phyloP scores from a whole-genome alignment of 2,888 invertebrate species.

The Hyles lineata region DNA sequence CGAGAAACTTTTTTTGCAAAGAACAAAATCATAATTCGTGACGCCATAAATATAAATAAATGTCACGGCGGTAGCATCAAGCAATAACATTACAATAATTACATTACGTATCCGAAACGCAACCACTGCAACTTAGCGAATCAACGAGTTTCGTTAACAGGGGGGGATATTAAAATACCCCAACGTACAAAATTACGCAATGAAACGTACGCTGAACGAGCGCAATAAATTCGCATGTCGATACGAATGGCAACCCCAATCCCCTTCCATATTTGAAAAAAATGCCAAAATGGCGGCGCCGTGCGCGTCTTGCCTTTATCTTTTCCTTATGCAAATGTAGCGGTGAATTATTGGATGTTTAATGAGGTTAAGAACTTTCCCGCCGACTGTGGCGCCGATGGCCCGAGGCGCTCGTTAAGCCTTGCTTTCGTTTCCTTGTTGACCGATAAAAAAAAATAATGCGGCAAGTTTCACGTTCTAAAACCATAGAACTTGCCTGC shows the following conservation, averaged over 20 bases:
- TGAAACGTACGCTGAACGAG: conserved; percentile 75
- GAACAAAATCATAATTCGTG: background rate
- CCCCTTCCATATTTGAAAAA: conserved; percentile 76
- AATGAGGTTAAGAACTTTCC: conserved; percentile 80
- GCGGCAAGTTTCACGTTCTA: conserved; percentile 26
- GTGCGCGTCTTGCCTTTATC: conserved; percentile 80
- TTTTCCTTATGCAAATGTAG: conserved; percentile 82
- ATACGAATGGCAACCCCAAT: conserved; percentile 62
- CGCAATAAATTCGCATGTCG: conserved; percentile 73
- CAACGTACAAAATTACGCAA: conserved; percentile 69
- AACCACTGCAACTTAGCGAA: conserved; percentile 33
- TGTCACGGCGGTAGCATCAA: background rate
- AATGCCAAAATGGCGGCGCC: conserved; percentile 75
- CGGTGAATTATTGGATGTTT: conserved; percentile 69
- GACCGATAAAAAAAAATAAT: conserved; percentile 48
- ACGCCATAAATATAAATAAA: conserved; percentile 12
- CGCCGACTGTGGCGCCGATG: conserved; percentile 63
- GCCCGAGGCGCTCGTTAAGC: conserved; percentile 59
- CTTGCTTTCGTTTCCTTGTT: conserved; percentile 53
- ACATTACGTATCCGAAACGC: conserved; percentile 26
- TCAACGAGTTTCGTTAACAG: conserved; percentile 37
- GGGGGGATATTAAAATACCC: conserved; percentile 43
- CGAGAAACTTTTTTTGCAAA: background rate
- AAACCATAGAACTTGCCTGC: conserved; percentile 8
- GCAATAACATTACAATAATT: conserved; percentile 33